Evolutionary conservation across 2,888 invertebrate genomes (phyloP).

Genomic region (Melieria omissa): DNA sequence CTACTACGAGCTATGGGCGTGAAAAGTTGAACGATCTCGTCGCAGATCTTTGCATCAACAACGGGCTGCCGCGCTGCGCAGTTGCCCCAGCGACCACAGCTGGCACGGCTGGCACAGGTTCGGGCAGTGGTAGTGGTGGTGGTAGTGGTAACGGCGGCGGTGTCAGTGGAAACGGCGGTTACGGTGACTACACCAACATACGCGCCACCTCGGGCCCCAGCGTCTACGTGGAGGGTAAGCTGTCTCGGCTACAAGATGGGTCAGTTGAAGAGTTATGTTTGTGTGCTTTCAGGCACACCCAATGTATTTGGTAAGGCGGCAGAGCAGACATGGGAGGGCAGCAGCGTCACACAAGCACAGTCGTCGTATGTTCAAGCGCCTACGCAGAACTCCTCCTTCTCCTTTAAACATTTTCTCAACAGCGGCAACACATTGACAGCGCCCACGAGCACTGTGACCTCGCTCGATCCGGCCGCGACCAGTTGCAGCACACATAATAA

Average conservation of each 20-base stretch:
- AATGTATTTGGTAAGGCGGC: neutral
- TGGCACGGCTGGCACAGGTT: too few species aligned
- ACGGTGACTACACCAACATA: constrained; percentile 56
- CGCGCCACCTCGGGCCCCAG: constrained; percentile 48
- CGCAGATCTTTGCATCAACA: constrained; percentile 54
- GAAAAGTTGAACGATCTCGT: constrained; percentile 56
- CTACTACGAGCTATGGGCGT: constrained; percentile 34
- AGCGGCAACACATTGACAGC: constrained; percentile 68
- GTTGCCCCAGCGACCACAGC: too few species aligned
- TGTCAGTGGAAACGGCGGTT: constrained; percentile 29
- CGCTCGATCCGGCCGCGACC: constrained; percentile 43
- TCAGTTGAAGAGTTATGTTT: constrained; percentile 1
- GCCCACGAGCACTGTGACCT: constrained; percentile 51
- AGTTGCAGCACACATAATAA: constrained; percentile 8
- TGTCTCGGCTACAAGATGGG: neutral
- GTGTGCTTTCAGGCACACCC: neutral
- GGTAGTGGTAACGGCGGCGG: neutral
- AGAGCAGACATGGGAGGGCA: constrained; percentile 14
- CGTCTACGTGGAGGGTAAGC: constrained; percentile 23
- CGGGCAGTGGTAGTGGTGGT: neutral
- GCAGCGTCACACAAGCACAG: constrained; percentile 30
- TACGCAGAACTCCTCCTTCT: constrained; percentile 77
- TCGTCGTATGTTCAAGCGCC: constrained; percentile 28
- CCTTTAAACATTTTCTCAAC: constrained; percentile 86
- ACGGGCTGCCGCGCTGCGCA: constrained; percentile 32